Evolutionary conservation across 2,113 vertebrate species (phyloP), one percentile per base, ranked within the genome.

Genomic region (Axis porcinus): DNA sequence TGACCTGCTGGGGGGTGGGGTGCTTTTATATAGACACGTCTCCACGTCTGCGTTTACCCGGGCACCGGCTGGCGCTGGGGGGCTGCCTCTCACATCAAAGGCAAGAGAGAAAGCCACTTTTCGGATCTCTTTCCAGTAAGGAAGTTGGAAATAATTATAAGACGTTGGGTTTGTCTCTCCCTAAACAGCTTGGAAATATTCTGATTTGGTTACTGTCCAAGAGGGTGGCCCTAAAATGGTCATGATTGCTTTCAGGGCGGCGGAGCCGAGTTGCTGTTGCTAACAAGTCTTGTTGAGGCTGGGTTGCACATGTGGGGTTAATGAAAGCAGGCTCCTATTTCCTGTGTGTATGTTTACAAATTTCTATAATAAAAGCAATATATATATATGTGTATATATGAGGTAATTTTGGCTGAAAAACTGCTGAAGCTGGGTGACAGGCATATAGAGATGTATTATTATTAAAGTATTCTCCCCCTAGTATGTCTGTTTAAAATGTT

Each of bases 61-160:
- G 0, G 10, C 45, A 55, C 60, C 17, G 45, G 50, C 92, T 74
- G 67, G 95, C 10, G 40, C 17, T 9, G 8, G 78, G 79, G 60
- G 52, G 43, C 83, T 30, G 89, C 33, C 82, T 89, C 64, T n/a
- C 93, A 62, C 58, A 95, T 83, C 64, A 94, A 90, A 97, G 43
- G 57, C 86, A 62, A 79, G 60, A 87, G 70, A 28, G 64, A 89
- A 30, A 79, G 54, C 52, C 60, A 54, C 67, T 88, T 94, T 88
- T 86, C 64, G 93, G 57, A 9, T 82, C 54, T 81, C 83, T 47
- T 92, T 95, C 87, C 89, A 93, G 92, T 86, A 88, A 86, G 74
- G 86, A 96, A 94, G 79, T 40, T 81, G 62, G 58, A n/a, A 60
- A 5, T 64, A 84, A 97, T 84, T 89, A 47, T 58, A 91, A 86